Conservation (phyloP, 2,113 vertebrate species). For the Hemibagrus wyckioides region DNA sequence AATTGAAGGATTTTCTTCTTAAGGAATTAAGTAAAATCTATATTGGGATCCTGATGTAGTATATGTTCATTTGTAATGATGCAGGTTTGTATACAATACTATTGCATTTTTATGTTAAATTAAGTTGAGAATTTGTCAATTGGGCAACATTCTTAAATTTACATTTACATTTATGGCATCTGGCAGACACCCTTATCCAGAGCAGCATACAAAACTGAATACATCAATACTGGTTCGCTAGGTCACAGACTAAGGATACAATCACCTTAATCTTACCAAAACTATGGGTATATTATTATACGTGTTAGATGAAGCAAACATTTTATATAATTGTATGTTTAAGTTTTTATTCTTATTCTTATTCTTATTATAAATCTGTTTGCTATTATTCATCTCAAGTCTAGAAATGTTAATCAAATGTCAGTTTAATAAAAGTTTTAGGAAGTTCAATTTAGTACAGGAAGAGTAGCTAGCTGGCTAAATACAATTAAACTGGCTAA, state of each 20-base stretch:
- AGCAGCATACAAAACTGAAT: too few species aligned
- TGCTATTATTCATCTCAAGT: background rate
- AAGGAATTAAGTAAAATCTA: background rate
- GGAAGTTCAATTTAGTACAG: background rate
- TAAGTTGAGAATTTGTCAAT: constrained; percentile 7
- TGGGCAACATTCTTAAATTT: background rate
- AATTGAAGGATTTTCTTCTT: background rate
- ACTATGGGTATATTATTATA: background rate
- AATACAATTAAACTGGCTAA: background rate
- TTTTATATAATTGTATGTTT: background rate
- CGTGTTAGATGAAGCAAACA: background rate
- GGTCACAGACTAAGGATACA: too few species aligned
- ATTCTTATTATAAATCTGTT: too few species aligned
- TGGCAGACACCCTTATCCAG: too few species aligned
- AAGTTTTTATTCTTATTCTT: background rate
- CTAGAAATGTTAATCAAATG: background rate
- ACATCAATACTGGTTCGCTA: too few species aligned
- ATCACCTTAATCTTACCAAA: background rate
- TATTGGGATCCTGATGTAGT: background rate
- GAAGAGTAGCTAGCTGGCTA: background rate
- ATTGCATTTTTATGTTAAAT: background rate
- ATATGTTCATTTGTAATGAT: background rate
- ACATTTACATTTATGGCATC: too few species aligned
- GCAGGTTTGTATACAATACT: background rate
- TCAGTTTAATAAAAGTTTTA: background rate